Evolutionary conservation across 2,797 vertebrate genomes (phyloP), one percentile per base, ranked within the genome.

Genomic region (Cichlasoma orientale): DNA sequence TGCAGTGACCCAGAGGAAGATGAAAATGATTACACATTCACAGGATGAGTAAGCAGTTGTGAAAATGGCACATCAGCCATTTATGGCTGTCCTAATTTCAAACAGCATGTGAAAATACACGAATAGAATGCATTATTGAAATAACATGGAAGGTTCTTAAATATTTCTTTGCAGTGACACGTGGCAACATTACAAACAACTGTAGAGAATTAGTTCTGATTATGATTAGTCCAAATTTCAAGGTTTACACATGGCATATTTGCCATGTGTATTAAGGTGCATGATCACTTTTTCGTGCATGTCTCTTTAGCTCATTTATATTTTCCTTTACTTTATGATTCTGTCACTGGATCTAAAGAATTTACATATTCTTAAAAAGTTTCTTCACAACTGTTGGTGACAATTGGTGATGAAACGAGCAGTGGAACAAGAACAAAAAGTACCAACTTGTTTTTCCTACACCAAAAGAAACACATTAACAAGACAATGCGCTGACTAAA

Each of bases 1-100:
- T 66, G n/a, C 56, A 75, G 71, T 56, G 72, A 68, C 47, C 79
- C 68, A 78, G 54, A 80, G 72, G 54, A 82, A 75, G 36, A 90
- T 89, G 77, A 82, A 72, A 75, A 85, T 81, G 79, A 84, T 75
- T 36, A 87, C 36, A 79, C 68, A 79, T 63, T 85, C 76, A 92
- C 79, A 76, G 80, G 79, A 86, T 86, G 88, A 87, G 72, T 61
- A 74, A 81, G 83, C 83, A 90, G 85, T 78, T 78, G 85, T 86
- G 76, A 92, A 85, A 86, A 79, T 31, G 75, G 52, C 55, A 69
- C 5, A 3, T 77, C 77, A 84, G 75, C 47, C 29, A 29, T 78
- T 61, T 50, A 44, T 33, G 66, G 78, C 61, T 27, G 29, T 50
- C n/a, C 61, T 72, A 13, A 66, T 68, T 78, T 72, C 27, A 80